Evolutionary conservation across 2,888 invertebrate genomes (phyloP).

Genomic region (Synergus gifuensis): DNA sequence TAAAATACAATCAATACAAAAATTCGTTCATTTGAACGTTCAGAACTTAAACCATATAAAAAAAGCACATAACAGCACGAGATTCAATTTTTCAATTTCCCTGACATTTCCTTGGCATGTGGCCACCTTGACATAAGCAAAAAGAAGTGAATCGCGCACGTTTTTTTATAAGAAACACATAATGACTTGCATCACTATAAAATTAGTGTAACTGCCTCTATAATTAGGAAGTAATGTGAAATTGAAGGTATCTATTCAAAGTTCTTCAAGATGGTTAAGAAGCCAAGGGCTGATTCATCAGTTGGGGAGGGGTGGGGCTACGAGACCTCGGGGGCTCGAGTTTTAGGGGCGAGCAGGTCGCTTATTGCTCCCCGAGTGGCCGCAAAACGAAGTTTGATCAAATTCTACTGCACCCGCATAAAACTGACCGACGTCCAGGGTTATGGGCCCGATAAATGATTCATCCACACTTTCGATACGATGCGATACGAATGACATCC

Average conservation of each 20-base stretch:
- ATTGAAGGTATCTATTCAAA: not conserved
- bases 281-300: constrained; percentile 65
- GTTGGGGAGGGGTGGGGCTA: constrained; percentile 56
- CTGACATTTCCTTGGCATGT: no score
- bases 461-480: constrained; percentile 73
- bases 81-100: no score
- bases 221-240: constrained; percentile 31
- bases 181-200: not conserved
- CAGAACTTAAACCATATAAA: no score
- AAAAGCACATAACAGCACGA: no score
- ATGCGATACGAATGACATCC: constrained; percentile 57
- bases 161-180: no score
- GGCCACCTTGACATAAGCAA: no score
- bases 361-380: constrained; percentile 78
- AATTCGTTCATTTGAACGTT: no score
- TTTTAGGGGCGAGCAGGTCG: constrained; percentile 64
- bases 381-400: constrained; percentile 78
- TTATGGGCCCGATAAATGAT: constrained; percentile 77
- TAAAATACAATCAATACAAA: no score
- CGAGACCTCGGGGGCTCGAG: constrained; percentile 65
- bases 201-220: constrained; percentile 9
- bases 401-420: constrained; percentile 77
- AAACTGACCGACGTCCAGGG: constrained; percentile 75
- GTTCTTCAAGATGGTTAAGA: not conserved
- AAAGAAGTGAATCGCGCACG: no score